Evolutionary conservation across 2,113 vertebrate species (phyloP), one percentile per base, ranked within the genome.

Genomic region (Psilopogon haemacephalus): DNA sequence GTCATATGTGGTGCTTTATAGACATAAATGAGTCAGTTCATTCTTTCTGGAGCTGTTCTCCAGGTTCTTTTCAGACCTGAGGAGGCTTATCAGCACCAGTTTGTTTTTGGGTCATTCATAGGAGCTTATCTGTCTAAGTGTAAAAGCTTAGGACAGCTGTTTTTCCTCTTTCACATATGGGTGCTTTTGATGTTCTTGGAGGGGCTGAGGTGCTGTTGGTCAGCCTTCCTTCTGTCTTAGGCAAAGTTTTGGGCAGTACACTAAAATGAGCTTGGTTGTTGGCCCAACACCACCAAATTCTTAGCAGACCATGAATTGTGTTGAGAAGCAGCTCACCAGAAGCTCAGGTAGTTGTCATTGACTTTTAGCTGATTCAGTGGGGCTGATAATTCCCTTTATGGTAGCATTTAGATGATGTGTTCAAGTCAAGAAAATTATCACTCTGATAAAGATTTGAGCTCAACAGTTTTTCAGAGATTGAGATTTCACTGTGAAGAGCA

Each of bases 101-200:
- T 83, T 80, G 27, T 16, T 54, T 83, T 94, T 85, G 72, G 84
- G 79, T 83, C 68, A 26, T 68, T 30, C 6, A 8, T 70, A 37
- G 58, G 91, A 85, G 50, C 63, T 91, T 89, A 91, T 89, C 84
- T 80, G 10, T 87, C 1, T 69, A n/a, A 90, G 30, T 46, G 32
- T 67, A 71, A 83, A 88, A 77, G 75, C 79, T 63, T 79, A 74
- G 42, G 71, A 94, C 88, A 74, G 60, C 79, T 89, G 33, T 35
- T 89, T 84, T 84, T 79, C 37, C 7, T 74, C 52, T 91, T 92
- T 74, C 74, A 74, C 65, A 24, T 68, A 32, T 12, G 91, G 82
- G 48, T 88, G 60, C 69, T 81, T 95, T 75, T 94, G 87, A 91
- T 95, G 52, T 93, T 74, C 28, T 93, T 91, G 79, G 89, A 88